Evolutionary conservation across 2,797 vertebrate genomes (phyloP).

Genomic region (Bradypus variegatus): DNA sequence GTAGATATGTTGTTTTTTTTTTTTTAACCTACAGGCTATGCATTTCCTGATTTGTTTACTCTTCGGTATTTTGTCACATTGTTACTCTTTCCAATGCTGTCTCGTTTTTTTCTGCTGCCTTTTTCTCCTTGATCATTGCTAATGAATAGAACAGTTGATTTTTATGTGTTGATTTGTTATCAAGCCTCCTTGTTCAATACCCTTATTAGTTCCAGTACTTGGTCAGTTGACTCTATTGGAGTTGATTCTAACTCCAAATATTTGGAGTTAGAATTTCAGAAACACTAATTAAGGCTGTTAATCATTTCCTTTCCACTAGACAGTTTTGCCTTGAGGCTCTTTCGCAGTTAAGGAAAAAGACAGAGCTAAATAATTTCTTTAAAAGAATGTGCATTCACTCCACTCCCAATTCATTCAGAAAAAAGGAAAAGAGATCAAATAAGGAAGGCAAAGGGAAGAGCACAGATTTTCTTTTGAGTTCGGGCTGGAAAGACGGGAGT

Average conservation of each 20-base stretch:
- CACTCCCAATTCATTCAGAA: neutral
- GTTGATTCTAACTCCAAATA: slow-evolving; percentile 30
- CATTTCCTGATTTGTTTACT: neutral
- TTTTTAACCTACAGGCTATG: neutral
- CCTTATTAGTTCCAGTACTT: neutral
- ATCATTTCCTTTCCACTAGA: slow-evolving; percentile 42
- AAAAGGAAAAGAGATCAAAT: neutral
- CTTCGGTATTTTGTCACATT: neutral
- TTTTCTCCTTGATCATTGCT: too few species aligned
- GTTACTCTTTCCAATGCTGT: neutral
- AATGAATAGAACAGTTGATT: neutral
- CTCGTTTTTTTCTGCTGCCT: neutral
- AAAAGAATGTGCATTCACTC: neutral
- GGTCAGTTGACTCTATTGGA: neutral
- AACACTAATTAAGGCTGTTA: slow-evolving; percentile 36
- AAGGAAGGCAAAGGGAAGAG: neutral
- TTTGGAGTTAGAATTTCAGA: slow-evolving; percentile 39
- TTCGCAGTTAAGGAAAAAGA: neutral
- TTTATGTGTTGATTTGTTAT: neutral
- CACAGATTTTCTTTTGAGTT: too few species aligned
- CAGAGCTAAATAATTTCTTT: slow-evolving; percentile 13
- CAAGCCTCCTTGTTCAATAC: neutral
- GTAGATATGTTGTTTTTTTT: neutral
- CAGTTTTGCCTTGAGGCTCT: neutral
- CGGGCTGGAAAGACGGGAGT: neutral